Percentiles rank a stretch among this genome's conserved stretches.
Evolutionary conservation across 2,113 vertebrate genomes (phyloP).

Genomic region (Python bivittatus): DNA sequence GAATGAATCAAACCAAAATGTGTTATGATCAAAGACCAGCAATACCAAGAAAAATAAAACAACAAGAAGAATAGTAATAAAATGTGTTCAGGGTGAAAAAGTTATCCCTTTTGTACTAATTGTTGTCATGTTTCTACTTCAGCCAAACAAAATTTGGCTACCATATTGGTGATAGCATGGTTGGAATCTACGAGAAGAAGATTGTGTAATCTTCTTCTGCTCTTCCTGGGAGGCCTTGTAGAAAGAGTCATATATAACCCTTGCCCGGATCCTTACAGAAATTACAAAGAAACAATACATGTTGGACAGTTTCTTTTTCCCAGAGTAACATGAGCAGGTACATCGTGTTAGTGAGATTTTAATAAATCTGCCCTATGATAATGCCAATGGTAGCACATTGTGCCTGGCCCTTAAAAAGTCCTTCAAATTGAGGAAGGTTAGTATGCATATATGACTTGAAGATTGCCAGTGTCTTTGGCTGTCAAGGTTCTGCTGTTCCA

Average conservation of each 20-base stretch:
- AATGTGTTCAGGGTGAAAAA: neutral
- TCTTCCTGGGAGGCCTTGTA: neutral
- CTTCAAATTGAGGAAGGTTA: neutral
- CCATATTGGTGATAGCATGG: neutral
- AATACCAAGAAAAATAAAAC: neutral
- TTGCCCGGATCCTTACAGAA: neutral
- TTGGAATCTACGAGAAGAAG: neutral
- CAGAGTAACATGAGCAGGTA: neutral
- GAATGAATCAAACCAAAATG: neutral
- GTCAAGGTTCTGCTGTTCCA: neutral
- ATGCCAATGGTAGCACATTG: neutral
- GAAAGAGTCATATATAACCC: neutral
- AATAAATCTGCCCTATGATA: neutral
- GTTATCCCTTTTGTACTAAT: neutral
- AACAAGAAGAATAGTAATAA: neutral
- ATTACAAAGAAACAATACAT: neutral
- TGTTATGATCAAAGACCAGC: neutral
- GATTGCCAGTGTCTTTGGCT: neutral
- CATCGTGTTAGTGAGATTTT: neutral
- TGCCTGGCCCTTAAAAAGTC: neutral
- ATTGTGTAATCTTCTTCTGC: neutral
- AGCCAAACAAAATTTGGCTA: neutral
- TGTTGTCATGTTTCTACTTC: neutral
- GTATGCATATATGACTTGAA: neutral
- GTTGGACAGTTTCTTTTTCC: neutral